Conservation (phyloP, 2,113 vertebrate genomes). For the Paramormyrops kingsleyae region DNA sequence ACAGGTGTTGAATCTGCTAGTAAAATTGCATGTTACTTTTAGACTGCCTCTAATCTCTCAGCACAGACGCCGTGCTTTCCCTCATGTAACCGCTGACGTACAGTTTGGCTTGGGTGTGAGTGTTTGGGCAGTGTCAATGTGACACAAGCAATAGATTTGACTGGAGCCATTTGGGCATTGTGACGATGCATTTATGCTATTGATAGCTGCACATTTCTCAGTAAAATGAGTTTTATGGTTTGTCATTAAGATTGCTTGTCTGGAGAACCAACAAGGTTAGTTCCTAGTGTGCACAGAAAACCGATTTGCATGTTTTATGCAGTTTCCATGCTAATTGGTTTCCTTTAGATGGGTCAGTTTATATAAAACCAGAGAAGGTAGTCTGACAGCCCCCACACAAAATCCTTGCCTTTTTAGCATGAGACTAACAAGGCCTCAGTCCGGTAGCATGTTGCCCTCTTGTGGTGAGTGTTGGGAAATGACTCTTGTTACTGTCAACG, state of each 20-base stretch:
- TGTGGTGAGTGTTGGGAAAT: neutral
- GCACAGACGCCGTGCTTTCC: neutral
- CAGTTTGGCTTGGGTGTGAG: neutral
- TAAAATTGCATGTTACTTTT: neutral
- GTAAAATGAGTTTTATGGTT: neutral
- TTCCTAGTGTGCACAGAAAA: neutral
- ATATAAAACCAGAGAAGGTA: neutral
- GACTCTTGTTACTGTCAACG: neutral
- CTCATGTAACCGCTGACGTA: neutral
- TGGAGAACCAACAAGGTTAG: neutral
- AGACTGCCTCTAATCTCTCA: neutral
- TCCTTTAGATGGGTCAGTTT: neutral
- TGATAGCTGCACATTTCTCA: neutral
- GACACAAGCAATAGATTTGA: neutral
- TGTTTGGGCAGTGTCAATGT: neutral
- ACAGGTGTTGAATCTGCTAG: neutral
- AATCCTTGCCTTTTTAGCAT: neutral
- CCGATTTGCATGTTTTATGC: neutral
- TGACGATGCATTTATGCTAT: neutral
- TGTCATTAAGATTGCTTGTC: neutral
- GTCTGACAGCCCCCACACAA: neutral
- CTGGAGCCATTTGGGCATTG: neutral
- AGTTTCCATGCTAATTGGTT: neutral
- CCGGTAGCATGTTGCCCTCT: neutral
- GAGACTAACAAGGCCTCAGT: neutral